Conservation (phyloP, 2,113 vertebrate species). For the Anhinga rufa region DNA sequence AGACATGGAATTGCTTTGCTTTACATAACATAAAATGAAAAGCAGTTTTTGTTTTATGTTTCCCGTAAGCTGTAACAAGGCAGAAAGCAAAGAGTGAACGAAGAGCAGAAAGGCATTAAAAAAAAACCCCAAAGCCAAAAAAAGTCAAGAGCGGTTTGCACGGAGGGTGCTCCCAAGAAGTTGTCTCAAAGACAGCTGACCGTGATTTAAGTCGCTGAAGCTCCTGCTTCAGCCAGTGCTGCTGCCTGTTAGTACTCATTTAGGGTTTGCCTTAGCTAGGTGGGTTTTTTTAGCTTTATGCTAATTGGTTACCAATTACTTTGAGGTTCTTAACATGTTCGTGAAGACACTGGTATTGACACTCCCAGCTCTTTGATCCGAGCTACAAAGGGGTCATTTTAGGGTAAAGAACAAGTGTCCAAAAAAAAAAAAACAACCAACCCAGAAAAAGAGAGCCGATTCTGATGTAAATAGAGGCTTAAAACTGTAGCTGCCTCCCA, state of each 20-base stretch:
- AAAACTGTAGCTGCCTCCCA: background rate
- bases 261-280: background rate
- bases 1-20: background rate
- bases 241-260: background rate
- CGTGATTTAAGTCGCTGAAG: background rate
- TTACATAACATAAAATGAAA: slow-evolving; percentile 35
- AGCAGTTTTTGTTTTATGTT: slow-evolving; percentile 24
- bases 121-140: background rate
- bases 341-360: slow-evolving; percentile 20
- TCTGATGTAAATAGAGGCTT: slow-evolving; percentile 1
- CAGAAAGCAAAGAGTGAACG: background rate
- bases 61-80: background rate
- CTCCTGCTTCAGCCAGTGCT: background rate
- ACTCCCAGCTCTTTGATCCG: slow-evolving; percentile 57
- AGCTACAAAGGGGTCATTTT: slow-evolving; percentile 57
- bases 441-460: background rate
- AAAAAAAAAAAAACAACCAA: background rate
- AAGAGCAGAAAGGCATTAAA: background rate
- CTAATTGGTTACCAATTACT: slow-evolving; percentile 58
- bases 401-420: slow-evolving; percentile 58
- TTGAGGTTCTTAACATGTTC: slow-evolving; percentile 49
- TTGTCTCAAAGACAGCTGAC: background rate
- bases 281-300: background rate
- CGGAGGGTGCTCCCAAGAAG: background rate
- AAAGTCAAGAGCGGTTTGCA: background rate